Percentiles rank a stretch among this genome's conserved stretches.
These are phyloP conservation scores for Portunus trituberculatus DNA, from an alignment of 1,140 invertebrate genomes.

Conservation along the genomic window DNA sequence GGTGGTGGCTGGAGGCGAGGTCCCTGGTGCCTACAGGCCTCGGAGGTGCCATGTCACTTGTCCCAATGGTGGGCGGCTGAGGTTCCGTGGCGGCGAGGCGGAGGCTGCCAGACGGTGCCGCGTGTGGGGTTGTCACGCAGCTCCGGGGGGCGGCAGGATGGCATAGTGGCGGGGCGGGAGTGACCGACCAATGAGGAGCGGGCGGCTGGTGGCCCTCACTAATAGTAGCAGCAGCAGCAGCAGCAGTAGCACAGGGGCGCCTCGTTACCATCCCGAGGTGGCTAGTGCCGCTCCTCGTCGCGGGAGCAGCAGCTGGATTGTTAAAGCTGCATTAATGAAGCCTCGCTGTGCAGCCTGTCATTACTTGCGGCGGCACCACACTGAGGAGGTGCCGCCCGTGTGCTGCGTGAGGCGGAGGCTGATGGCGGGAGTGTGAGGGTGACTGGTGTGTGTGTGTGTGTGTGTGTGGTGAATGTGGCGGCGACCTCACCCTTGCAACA, in stretches of 20 bases:
- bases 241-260: neutral
- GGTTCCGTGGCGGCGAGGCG: neutral
- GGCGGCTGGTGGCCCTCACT: no score
- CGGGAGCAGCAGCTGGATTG: neutral
- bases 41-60: no score
- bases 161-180: no score
- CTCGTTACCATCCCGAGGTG: neutral
- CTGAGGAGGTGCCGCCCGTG: no score
- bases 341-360: neutral
- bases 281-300: neutral
- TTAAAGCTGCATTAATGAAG: conserved; percentile 14
- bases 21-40: no score
- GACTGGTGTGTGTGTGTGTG: neutral
- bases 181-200: no score
- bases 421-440: neutral
- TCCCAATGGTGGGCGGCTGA: no score
- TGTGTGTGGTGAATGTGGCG: neutral
- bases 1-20: neutral
- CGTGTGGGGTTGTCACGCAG: neutral
- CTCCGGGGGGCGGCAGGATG: neutral
- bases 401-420: no score
- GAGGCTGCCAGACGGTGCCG: neutral
- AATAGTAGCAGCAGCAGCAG: neutral
- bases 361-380: neutral
- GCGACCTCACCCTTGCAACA: no score